These are phyloP conservation scores for Papilio demoleus DNA, from an alignment of 2,888 invertebrate genomes.

Conservation along the genomic window DNA sequence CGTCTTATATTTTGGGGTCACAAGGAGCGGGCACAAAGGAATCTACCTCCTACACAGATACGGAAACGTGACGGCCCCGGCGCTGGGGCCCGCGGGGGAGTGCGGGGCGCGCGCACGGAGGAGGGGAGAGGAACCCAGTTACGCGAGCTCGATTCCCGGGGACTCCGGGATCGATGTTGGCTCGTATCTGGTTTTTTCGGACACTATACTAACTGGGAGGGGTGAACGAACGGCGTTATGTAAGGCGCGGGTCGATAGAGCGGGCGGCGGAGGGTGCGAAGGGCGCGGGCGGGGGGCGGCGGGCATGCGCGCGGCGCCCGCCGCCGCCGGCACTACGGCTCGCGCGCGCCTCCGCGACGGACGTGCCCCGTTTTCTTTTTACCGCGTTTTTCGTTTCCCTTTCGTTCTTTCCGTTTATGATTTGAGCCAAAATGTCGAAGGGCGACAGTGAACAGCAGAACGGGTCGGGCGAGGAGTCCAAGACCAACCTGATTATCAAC, in stretches of 20 bases:
- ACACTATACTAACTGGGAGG: conserved; percentile 78
- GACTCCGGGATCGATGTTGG: conserved; percentile 66
- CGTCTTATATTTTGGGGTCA: conserved; percentile 39
- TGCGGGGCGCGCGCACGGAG: conserved; percentile 5
- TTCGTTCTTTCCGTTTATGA: conserved; percentile 84
- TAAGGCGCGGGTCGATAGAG: conserved; percentile 74
- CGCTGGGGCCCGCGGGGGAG: neutral
- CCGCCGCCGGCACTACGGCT: conserved; percentile 69
- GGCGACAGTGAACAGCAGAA: conserved; percentile 94
- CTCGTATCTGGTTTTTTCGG: conserved; percentile 82
- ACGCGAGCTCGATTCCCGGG: conserved; percentile 59
- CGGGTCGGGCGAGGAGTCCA: conserved; percentile 94
- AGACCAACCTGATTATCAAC: conserved; percentile 99
- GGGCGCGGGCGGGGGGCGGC: conserved; percentile 17
- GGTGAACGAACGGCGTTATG: conserved; percentile 82
- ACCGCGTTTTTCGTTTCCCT: conserved; percentile 84
- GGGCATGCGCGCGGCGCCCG: conserved; percentile 64
- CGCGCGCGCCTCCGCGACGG: conserved; percentile 79
- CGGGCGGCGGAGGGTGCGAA: neutral
- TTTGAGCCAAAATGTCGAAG: conserved; percentile 91
- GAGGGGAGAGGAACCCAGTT: conserved; percentile 46
- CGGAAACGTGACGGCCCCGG: conserved; percentile 14
- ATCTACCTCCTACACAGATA: conserved; percentile 21
- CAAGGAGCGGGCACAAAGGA: conserved; percentile 37
- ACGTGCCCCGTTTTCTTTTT: conserved; percentile 80